phyloP scores from a whole-genome alignment of 2,888 invertebrate genomes.

The Embidobia sp. region DNA sequence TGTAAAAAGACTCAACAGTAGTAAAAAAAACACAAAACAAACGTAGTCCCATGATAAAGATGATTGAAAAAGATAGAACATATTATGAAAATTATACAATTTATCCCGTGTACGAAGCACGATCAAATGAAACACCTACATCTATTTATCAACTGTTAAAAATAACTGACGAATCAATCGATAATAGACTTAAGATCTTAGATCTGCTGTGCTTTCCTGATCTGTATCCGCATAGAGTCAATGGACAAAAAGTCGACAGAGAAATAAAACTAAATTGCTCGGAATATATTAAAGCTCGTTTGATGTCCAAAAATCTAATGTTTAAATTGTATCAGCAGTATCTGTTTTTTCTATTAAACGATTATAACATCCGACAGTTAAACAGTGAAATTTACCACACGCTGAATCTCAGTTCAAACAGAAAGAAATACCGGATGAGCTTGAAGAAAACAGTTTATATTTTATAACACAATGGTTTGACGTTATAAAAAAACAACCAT shows the following conservation, averaged over 20 bases:
- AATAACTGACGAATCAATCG: background rate
- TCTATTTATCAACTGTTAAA: background rate
- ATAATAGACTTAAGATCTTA: background rate
- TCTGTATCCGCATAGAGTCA: background rate
- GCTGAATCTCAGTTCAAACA: too few relatives aligned
- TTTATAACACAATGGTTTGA: too few relatives aligned
- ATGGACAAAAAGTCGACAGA: too few relatives aligned
- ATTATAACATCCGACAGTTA: too few relatives aligned
- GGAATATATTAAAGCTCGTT: background rate
- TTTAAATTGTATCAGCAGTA: too few relatives aligned
- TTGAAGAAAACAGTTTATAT: too few relatives aligned
- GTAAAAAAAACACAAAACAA: background rate
- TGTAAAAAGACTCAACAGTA: background rate
- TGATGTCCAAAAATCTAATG: too few relatives aligned
- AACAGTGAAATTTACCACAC: too few relatives aligned
- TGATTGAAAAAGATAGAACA: background rate
- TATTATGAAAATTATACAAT: background rate
- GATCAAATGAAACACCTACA: background rate
- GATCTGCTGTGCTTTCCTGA: background rate
- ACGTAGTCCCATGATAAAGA: background rate
- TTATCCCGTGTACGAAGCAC: background rate
- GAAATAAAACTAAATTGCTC: too few relatives aligned
- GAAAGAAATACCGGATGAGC: too few relatives aligned
- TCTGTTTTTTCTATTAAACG: too few relatives aligned
- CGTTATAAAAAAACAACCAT: too few relatives aligned